Evolutionary conservation across 2,797 vertebrate genomes (phyloP).

Genomic region (Myoxocephalus aenaeus): DNA sequence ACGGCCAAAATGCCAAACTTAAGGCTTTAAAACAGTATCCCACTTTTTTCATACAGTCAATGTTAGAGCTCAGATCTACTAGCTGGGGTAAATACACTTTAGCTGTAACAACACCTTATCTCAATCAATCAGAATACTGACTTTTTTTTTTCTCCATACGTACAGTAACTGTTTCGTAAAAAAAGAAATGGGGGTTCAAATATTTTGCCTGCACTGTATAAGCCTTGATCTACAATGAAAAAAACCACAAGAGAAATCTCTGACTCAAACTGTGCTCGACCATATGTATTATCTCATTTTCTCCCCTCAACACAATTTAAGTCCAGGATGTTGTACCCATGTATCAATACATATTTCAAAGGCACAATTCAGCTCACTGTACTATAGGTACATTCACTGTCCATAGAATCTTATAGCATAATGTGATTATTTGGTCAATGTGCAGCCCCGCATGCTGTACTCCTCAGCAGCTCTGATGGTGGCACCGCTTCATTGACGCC

Average conservation of each 20-base stretch:
- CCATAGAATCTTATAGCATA: slow-evolving; percentile 19
- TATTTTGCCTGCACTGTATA: background rate
- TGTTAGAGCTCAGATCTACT: background rate
- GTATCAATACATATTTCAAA: slow-evolving; percentile 22
- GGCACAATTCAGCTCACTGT: background rate
- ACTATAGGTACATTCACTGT: background rate
- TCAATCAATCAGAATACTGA: background rate
- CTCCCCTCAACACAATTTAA: background rate
- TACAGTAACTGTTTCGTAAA: background rate
- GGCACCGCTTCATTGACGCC: slow-evolving; percentile 45
- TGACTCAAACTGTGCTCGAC: background rate
- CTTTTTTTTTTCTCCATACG: background rate
- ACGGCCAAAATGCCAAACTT: background rate
- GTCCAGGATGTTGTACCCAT: background rate
- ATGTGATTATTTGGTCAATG: slow-evolving; percentile 59
- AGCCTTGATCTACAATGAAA: too few species aligned
- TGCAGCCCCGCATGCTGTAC: background rate
- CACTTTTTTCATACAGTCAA: background rate
- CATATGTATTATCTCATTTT: background rate
- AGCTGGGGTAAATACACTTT: too few species aligned
- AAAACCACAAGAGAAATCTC: background rate
- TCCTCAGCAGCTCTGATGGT: slow-evolving; percentile 24
- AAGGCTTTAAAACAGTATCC: too few species aligned
- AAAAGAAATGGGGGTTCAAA: background rate
- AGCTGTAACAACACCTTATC: background rate